Evolutionary conservation across 2,797 vertebrate species (phyloP).

Genomic region (Gymnoscopelus microlampas): DNA sequence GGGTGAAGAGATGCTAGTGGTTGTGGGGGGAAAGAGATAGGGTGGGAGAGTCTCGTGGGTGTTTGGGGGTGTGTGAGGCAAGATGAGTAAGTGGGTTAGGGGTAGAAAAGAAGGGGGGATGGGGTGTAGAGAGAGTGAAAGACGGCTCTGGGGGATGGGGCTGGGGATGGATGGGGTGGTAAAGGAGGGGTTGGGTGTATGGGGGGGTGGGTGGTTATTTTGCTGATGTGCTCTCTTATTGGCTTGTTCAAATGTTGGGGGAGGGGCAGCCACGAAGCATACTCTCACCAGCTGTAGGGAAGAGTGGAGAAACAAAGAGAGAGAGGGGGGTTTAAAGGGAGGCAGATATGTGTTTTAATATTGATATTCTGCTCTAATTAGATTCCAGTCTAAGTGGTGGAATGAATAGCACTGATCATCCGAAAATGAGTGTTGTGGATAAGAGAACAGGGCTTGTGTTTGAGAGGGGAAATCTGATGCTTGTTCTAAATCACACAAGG

Average conservation of each 20-base stretch:
- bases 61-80: conserved; percentile 62
- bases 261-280: conserved; percentile 79
- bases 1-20: conserved; percentile 1
- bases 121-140: conserved; percentile 63
- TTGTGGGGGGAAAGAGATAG: conserved; percentile 57
- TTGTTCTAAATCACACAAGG: conserved; percentile 50
- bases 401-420: conserved; percentile 72
- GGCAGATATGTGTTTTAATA: conserved; percentile 73
- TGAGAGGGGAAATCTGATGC: conserved; percentile 39
- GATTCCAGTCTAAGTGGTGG: conserved; percentile 75
- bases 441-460: conserved; percentile 51
- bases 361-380: conserved; percentile 83
- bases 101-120: conserved; percentile 73
- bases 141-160: conserved; percentile 76
- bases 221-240: conserved; percentile 79
- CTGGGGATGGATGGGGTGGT: conserved; percentile 74
- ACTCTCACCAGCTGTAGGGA: conserved; percentile 83
- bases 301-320: conserved; percentile 73
- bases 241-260: conserved; percentile 82
- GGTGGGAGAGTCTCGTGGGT: conserved; percentile 71
- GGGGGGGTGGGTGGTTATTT: conserved; percentile 53
- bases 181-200: conserved; percentile 54
- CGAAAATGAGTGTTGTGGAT: conserved; percentile 49
- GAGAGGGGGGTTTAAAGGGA: conserved; percentile 18
- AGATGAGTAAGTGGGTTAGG: conserved; percentile 77